Evolutionary conservation across 2,113 vertebrate species (phyloP).

Genomic region (Brachyhypopomus occidentalis): DNA sequence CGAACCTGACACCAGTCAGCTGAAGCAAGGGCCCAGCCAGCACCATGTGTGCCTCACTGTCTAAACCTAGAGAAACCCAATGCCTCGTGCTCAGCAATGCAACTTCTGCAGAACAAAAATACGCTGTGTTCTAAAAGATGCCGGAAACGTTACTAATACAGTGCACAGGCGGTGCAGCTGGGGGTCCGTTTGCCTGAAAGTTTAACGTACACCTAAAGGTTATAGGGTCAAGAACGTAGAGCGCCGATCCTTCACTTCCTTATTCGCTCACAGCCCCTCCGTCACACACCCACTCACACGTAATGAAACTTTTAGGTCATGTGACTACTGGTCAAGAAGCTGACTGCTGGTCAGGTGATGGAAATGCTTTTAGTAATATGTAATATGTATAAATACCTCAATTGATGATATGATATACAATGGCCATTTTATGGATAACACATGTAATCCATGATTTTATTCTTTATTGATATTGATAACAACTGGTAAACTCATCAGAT

Average conservation of each 20-base stretch:
- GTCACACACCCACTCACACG: constrained; percentile 35
- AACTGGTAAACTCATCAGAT: no score
- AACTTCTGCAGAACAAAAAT: not conserved
- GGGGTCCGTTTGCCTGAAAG: not conserved
- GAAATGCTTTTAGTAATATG: constrained; percentile 28
- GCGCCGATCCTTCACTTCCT: not conserved
- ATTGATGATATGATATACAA: not conserved
- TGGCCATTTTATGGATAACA: not conserved
- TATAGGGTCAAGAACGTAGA: not conserved
- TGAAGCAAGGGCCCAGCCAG: constrained; percentile 57
- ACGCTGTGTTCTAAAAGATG: not conserved
- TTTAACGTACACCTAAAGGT: not conserved
- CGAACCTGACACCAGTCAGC: constrained; percentile 64
- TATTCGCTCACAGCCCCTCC: not conserved
- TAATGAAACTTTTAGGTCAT: constrained; percentile 27
- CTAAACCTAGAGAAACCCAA: constrained; percentile 71
- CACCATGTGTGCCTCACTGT: constrained; percentile 61
- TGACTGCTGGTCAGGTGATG: constrained; percentile 47
- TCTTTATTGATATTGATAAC: no score
- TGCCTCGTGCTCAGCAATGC: constrained; percentile 40
- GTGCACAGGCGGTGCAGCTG: not conserved
- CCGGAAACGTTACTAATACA: not conserved
- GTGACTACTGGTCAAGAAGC: constrained; percentile 40
- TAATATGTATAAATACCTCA: not conserved
- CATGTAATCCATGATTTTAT: no score